Conservation (phyloP, 2,888 invertebrate genomes). For the Diloba caeruleocephala region DNA sequence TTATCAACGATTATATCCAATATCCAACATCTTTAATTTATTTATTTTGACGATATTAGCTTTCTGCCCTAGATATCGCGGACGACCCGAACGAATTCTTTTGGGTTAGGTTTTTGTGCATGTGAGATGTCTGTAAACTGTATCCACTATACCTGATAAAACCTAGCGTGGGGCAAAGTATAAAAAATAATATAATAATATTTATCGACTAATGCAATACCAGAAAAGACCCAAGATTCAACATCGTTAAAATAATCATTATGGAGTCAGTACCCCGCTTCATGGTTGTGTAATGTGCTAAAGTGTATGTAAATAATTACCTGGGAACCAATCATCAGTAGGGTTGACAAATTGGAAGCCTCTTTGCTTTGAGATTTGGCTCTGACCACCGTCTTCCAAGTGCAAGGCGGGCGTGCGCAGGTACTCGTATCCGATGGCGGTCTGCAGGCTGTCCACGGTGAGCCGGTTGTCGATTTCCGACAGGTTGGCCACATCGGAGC, state of each 20-base stretch:
- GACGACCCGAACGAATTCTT: no score
- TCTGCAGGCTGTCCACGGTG: constrained; percentile 92
- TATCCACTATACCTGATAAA: no score
- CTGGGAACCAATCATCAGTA: constrained; percentile 96
- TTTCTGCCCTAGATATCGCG: no score
- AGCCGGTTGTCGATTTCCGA: constrained; percentile 92
- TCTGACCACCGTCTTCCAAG: constrained; percentile 92
- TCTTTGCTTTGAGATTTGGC: constrained; percentile 92
- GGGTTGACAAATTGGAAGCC: constrained; percentile 96
- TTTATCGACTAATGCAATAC: background rate
- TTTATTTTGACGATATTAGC: no score
- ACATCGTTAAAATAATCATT: no score
- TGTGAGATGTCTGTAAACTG: no score
- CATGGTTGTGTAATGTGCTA: no score
- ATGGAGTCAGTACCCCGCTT: no score
- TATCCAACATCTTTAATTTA: no score
- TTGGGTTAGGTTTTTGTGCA: no score
- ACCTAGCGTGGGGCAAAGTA: no score
- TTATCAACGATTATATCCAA: background rate
- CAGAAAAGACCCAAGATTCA: background rate
- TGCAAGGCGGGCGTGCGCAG: constrained; percentile 92
- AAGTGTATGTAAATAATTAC: constrained; percentile 68
- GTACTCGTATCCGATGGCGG: constrained; percentile 95
- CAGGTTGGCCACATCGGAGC: constrained; percentile 95
- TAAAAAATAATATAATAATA: no score